Evolutionary conservation across 2,113 vertebrate genomes (phyloP).

Genomic region (Archilochus colubris): DNA sequence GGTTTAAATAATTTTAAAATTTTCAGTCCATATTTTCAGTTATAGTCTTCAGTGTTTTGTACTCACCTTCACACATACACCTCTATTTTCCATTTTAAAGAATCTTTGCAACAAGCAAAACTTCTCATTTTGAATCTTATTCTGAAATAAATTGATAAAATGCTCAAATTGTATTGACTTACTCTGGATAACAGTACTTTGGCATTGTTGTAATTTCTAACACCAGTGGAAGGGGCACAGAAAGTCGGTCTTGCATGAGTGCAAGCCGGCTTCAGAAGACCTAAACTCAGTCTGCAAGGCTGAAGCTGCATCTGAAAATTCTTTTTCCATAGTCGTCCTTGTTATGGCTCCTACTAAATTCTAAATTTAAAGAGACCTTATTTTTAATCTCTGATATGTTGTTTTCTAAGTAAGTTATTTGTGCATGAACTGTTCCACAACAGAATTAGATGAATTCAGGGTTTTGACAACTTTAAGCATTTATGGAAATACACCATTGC

Average conservation of each 20-base stretch:
- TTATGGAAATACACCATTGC: neutral
- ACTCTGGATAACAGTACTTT: neutral
- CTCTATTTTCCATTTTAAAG: neutral
- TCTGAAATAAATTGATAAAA: neutral
- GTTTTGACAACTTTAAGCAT: neutral
- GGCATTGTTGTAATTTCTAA: neutral
- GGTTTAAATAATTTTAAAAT: neutral
- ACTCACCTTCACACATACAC: neutral
- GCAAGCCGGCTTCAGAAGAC: neutral
- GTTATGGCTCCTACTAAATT: neutral
- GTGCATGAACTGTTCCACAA: neutral
- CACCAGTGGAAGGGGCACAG: neutral
- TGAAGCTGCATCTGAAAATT: neutral
- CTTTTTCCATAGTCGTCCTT: neutral
- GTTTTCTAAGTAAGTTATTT: neutral
- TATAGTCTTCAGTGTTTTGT: neutral
- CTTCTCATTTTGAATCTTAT: neutral
- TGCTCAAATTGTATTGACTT: neutral
- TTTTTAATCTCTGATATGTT: neutral
- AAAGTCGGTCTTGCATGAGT: neutral
- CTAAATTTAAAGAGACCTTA: neutral
- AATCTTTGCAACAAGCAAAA: neutral
- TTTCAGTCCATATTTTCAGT: neutral
- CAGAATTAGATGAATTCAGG: neutral
- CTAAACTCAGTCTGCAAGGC: neutral